phyloP scores from a whole-genome alignment of 2,797 vertebrate species.

The Crax fasciolata region DNA sequence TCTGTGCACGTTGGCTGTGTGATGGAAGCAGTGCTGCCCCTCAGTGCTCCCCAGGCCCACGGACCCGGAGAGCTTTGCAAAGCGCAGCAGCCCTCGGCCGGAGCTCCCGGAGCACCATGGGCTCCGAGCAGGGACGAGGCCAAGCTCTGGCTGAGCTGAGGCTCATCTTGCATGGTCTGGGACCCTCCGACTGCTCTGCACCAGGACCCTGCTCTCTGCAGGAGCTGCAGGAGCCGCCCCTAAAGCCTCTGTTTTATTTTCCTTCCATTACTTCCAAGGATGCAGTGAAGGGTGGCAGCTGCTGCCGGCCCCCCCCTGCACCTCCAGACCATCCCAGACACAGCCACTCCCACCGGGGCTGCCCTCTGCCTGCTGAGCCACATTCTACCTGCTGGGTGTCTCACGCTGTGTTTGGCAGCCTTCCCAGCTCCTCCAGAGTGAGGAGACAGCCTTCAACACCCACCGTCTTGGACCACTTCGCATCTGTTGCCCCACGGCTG shows the following conservation, averaged over 20 bases:
- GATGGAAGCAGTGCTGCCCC: background rate
- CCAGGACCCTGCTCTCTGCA: background rate
- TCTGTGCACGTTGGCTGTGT: background rate
- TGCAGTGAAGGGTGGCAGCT: background rate
- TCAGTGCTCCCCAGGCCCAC: background rate
- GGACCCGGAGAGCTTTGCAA: background rate
- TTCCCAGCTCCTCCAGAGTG: conserved; percentile 37
- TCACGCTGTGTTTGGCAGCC: conserved; percentile 4
- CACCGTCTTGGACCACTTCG: conserved; percentile 55
- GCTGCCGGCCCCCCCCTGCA: background rate
- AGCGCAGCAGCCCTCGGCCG: too few relatives aligned
- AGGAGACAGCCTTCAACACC: conserved; percentile 47
- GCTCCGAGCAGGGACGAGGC: background rate
- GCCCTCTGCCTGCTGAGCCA: background rate
- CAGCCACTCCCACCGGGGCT: background rate
- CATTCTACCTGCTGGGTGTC: background rate
- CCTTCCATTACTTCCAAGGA: background rate
- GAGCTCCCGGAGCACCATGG: too few relatives aligned
- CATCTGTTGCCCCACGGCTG: conserved; percentile 68
- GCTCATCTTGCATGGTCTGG: background rate
- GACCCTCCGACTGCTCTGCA: background rate
- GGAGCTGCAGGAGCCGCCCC: background rate
- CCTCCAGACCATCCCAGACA: too few relatives aligned
- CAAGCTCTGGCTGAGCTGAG: background rate
- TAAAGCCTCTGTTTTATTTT: background rate